Conservation (phyloP, 1,140 invertebrate genomes). For the Temnothorax curvispinosus region DNA sequence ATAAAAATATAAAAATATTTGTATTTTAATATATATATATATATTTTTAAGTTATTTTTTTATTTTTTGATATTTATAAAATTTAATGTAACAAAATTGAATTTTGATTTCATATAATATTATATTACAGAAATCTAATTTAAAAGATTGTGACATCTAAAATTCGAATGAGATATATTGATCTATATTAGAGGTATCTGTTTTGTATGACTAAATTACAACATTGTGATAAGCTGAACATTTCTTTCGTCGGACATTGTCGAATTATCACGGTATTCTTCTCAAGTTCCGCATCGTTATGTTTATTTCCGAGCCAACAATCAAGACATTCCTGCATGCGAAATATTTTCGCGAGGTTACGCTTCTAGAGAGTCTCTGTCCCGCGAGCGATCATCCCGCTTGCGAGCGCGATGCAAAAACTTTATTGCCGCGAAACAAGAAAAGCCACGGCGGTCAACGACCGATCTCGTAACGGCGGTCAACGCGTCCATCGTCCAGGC, state of each 20-base stretch:
- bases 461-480: slow-evolving; percentile 54
- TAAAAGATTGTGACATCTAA: neutral
- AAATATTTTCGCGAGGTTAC: slow-evolving; percentile 48
- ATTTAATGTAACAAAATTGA: neutral
- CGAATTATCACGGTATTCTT: neutral
- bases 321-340: slow-evolving; percentile 51
- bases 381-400: slow-evolving; percentile 41
- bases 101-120: slow-evolving; percentile 11
- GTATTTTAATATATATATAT: neutral
- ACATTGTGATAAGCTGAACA: neutral
- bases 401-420: slow-evolving; percentile 39
- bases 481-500: slow-evolving; percentile 5
- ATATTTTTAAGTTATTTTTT: neutral
- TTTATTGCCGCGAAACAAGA: slow-evolving; percentile 60
- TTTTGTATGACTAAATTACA: neutral
- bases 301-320: slow-evolving; percentile 22
- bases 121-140: neutral
- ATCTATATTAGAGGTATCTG: neutral
- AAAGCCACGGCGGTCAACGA: slow-evolving; percentile 55
- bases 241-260: slow-evolving; percentile 7
- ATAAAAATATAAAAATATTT: neutral
- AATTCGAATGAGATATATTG: neutral
- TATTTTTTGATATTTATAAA: neutral
- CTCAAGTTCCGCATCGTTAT: neutral
- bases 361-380: slow-evolving; percentile 31